Base-by-base conservation (phyloP, 2,113 vertebrate genomes). In the Equus przewalskii region DNA sequence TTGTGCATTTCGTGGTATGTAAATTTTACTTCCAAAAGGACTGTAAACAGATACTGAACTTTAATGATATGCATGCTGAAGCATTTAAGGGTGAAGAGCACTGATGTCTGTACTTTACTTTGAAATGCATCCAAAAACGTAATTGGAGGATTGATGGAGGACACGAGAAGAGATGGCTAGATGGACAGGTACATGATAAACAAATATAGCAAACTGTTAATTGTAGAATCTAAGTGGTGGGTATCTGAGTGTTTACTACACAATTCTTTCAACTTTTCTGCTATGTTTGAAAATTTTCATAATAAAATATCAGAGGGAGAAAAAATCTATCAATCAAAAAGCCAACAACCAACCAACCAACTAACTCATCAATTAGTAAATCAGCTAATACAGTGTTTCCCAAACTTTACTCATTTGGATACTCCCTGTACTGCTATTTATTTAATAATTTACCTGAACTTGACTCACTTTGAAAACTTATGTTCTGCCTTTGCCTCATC, bases 41-140 rank as follows among this genome's bases (percentile, higher is more conserved):
- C 72, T 21, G 30, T 69, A 82, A 96, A 67, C 70, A 97, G 76
- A 97, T 94, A 72, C 30, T 84, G 62, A 82, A 85, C 54, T 73
- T 75, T 73, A 80, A 62, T 79, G 51, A 73, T 65, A 81, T 65
- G 69, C 67, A 56, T 10, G 87, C 69, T 79, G 36, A 94, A 51
- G 49, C 70, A 36, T 94, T 64, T 85, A 58, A 80, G 33, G 69
- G 56, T 82, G 18, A 82, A 81, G 58, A 69, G 46, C 18, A 78
- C 76, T 72, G 46, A 56, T 72, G 89, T 58, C 54, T 93, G 19
- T 22, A 65, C 33, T 86, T 54, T 85, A 85, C 79, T 91, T 80
- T 83, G 78, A 98, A 93, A 91, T 75, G 10, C 49, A 85, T 81
- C 72, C 28, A 49, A 62, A 91, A 95, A 46, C n/a, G 16, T 54